Evolutionary conservation across 92 coral and sea anemone species (phyloP), one percentile per base, ranked within the genome.

Genomic region (Bergia sp.): DNA sequence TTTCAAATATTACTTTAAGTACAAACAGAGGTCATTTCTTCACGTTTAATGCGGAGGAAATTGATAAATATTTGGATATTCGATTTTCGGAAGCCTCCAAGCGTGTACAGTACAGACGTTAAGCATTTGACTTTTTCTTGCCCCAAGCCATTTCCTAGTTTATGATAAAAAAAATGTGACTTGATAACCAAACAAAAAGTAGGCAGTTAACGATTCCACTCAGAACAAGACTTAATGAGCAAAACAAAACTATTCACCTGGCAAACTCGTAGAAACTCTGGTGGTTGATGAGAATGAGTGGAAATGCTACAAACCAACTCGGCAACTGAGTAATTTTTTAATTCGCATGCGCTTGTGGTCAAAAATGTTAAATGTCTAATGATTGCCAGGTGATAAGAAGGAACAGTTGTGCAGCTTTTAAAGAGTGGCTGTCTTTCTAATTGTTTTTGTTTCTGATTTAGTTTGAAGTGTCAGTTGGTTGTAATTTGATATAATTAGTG

Each of bases 401-500:
- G 38, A 20, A 23, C 42, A 40, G 15, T 18, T 7, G 15, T n/a
- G 16, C 11, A 21, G 36, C 29, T 8, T 41, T 43, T 44, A 18
- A 77, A 5, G 55, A 42, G 13, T 8, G 47, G 47, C 3, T 43
- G 36, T 13, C 23, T 20, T 42, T 44, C 40, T 21, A 15, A 29
- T 42, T 36, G 50, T 5, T 50, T 80, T 36, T 36, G 64, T 20
- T 78, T 49, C 23, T 18, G 38, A 43, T 78, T 50, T n/a, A 64
- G 43, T 36, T 36, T 8, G 15, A 80, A 39, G 41, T 36, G 58
- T 64, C 58, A 71, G 69, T 80, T 80, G 83, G 83, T 53, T 49
- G 83, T 49, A 29, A 50, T 7, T 80, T 80, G 43, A 80, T 80
- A 38, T 13, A 50, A 80, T 80, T 80, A 36, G 40, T 55, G 21